phyloP scores from a whole-genome alignment of 2,113 vertebrate species.

The Rhinogobius similis region DNA sequence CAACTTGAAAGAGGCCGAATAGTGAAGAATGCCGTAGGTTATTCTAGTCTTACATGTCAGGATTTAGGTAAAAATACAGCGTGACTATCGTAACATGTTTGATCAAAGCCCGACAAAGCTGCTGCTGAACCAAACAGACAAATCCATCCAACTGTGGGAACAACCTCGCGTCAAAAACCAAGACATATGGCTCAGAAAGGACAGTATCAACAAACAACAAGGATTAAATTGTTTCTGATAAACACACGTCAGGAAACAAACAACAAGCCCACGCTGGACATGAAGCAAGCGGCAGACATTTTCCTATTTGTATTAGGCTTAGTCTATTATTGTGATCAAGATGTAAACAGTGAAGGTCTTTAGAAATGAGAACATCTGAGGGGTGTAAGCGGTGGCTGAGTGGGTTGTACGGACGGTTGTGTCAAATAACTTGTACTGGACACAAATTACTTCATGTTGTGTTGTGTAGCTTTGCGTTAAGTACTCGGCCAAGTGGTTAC shows the following conservation, averaged over 20 bases:
- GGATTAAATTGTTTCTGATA: conserved; percentile 1
- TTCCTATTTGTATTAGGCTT: conserved; percentile 9
- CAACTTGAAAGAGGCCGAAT: conserved; percentile 17
- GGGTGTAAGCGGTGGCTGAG: neutral
- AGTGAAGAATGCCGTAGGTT: conserved; percentile 15
- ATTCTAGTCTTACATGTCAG: conserved; percentile 27
- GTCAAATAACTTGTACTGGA: conserved; percentile 1
- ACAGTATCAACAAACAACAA: conserved; percentile 7
- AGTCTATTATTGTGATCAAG: conserved; percentile 5
- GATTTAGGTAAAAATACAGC: conserved; percentile 7
- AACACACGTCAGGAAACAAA: conserved; percentile 1
- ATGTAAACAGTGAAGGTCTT: conserved; percentile 5
- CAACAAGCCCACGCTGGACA: neutral
- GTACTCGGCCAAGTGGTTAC: too few species aligned
- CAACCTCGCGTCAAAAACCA: neutral
- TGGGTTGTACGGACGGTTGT: neutral
- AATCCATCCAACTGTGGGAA: conserved; percentile 17
- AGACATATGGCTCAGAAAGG: neutral
- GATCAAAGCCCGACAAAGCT: conserved; percentile 21
- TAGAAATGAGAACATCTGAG: conserved; percentile 2
- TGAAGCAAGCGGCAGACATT: neutral
- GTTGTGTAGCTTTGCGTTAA: neutral
- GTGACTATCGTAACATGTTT: conserved; percentile 13
- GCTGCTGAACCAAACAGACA: neutral
- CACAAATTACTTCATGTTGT: neutral